Evolutionary conservation across 2,113 vertebrate species (phyloP).

Genomic region (Aviceda subcristata): DNA sequence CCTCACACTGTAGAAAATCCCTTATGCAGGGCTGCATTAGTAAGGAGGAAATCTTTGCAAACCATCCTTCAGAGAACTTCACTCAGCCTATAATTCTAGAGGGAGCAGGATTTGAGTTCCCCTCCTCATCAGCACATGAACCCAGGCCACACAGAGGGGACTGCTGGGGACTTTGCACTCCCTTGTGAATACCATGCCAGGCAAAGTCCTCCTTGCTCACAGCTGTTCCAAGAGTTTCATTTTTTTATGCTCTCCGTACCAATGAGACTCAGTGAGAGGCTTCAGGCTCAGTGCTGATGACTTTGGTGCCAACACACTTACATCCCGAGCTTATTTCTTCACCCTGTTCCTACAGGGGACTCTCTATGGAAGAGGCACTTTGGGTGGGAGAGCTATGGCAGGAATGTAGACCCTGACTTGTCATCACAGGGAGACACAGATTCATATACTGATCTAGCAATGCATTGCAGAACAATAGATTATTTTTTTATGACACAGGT

Average conservation of each 20-base stretch:
- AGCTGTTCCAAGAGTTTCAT: background rate
- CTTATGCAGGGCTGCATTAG: background rate
- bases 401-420: background rate
- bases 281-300: background rate
- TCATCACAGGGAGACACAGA: background rate
- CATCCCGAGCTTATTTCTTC: background rate
- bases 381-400: background rate
- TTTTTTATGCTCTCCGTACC: background rate
- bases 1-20: background rate
- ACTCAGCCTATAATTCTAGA: background rate
- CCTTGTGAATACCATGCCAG: background rate
- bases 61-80: background rate
- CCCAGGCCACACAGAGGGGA: fast-evolving
- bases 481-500: background rate
- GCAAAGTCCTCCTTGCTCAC: background rate
- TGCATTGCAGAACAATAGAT: background rate
- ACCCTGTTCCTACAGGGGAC: background rate
- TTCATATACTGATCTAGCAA: background rate
- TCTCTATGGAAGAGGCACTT: background rate
- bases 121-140: background rate
- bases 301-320: background rate
- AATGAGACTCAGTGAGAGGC: background rate
- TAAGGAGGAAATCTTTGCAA: background rate
- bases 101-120: background rate
- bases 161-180: background rate